phyloP scores from a whole-genome alignment of 2,888 invertebrate species.

The Lydus trimaculatus region DNA sequence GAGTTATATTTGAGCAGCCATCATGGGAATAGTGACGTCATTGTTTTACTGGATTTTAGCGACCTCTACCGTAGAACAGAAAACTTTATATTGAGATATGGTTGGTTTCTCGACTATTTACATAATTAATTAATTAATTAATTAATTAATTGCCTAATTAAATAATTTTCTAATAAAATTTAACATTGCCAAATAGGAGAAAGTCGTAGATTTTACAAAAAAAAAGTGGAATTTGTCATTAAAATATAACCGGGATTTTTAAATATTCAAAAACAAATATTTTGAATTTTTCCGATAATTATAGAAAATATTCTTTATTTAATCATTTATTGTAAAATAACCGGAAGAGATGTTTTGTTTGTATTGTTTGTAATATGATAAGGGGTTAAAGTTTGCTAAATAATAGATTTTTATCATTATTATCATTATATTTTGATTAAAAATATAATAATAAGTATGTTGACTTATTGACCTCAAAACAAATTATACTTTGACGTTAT shows the following conservation, averaged over 20 bases:
- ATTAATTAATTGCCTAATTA: too few relatives aligned
- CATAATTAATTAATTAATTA: too few relatives aligned
- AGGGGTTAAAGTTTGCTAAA: constrained; percentile 8
- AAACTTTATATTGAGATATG: not conserved
- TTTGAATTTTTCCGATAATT: not conserved
- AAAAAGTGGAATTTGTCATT: too few relatives aligned
- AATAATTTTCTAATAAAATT: too few relatives aligned
- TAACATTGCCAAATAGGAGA: too few relatives aligned
- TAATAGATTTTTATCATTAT: not conserved
- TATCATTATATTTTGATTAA: not conserved
- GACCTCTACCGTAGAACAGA: constrained; percentile 26
- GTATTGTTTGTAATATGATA: constrained; percentile 4
- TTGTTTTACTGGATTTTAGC: constrained; percentile 26
- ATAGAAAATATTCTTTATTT: not conserved
- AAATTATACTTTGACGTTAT: not conserved
- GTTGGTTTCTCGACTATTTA: not conserved
- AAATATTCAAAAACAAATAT: too few relatives aligned
- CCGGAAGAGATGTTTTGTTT: not conserved
- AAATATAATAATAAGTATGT: not conserved
- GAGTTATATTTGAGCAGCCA: constrained; percentile 36
- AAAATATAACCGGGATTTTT: too few relatives aligned
- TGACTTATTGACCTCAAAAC: not conserved
- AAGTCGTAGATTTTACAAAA: too few relatives aligned
- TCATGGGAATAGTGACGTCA: constrained; percentile 35
- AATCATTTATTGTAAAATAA: not conserved